These are phyloP conservation scores for Onychostruthus taczanowskii DNA, from an alignment of 2,113 vertebrate species.

Conservation along the genomic window DNA sequence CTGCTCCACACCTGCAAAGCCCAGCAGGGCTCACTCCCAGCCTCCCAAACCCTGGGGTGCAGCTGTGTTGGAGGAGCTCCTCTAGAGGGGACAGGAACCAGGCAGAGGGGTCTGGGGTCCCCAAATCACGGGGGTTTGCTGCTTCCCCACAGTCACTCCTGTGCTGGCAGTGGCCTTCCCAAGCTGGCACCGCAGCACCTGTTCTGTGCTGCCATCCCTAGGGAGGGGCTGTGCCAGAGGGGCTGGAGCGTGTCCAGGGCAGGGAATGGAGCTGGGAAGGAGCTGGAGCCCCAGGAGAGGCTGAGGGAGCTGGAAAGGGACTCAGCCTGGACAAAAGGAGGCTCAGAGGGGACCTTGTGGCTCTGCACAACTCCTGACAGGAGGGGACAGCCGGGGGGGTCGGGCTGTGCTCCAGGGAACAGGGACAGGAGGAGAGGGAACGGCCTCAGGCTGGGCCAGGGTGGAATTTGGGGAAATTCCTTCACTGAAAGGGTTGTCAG, in stretches of 20 bases:
- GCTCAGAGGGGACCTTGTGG: background rate
- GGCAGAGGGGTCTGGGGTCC: background rate
- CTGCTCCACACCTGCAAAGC: background rate
- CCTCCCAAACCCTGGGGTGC: background rate
- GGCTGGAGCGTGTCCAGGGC: background rate
- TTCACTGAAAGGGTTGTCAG: rapidly evolving
- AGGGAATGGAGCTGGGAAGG: background rate
- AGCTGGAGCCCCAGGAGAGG: background rate
- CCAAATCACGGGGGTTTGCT: rapidly evolving
- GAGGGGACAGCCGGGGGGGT: background rate
- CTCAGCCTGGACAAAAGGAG: background rate
- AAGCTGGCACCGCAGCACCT: rapidly evolving
- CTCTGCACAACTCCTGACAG: background rate
- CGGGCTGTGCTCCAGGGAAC: background rate
- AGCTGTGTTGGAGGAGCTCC: background rate
- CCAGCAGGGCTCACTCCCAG: background rate
- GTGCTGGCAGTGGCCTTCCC: background rate
- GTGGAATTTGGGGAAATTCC: rapidly evolving
- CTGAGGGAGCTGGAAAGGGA: background rate
- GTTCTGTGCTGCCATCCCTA: rapidly evolving
- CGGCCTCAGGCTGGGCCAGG: background rate
- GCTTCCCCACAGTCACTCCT: background rate
- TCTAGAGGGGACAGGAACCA: rapidly evolving
- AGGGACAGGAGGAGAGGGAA: background rate
- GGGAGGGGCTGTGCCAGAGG: background rate